These are phyloP conservation scores for Zootermopsis nevadensis DNA, from an alignment of 2,888 invertebrate genomes.

Conservation along the genomic window DNA sequence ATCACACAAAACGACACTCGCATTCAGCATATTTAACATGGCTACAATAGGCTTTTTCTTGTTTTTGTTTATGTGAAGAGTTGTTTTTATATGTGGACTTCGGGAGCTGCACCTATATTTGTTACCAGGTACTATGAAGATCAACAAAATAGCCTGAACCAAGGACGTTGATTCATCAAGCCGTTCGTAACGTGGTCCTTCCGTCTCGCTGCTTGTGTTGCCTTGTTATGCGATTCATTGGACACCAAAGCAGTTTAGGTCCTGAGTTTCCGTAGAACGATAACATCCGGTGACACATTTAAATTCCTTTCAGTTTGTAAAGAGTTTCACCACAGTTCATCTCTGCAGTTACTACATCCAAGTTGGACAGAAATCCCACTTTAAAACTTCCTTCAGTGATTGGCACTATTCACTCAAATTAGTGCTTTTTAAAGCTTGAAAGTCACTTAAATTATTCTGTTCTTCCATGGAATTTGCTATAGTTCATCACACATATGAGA, in stretches of 20 bases:
- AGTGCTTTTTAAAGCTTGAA: too few species aligned
- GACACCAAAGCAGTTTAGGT: neutral
- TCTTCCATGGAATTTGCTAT: too few species aligned
- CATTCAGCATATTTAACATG: neutral
- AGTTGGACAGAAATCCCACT: too few species aligned
- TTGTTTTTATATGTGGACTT: neutral
- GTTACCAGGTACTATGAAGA: neutral
- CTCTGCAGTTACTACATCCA: too few species aligned
- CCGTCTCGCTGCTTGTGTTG: too few species aligned
- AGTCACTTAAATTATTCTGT: too few species aligned
- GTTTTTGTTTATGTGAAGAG: neutral
- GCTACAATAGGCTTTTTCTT: neutral
- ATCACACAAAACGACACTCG: neutral
- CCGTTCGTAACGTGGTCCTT: neutral
- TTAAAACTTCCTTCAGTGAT: too few species aligned
- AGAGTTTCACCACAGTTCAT: too few species aligned
- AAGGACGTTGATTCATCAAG: neutral
- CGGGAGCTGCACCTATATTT: neutral
- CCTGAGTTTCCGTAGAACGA: neutral
- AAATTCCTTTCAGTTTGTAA: too few species aligned
- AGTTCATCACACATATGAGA: too few species aligned
- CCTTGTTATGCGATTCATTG: neutral
- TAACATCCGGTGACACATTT: neutral
- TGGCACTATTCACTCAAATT: too few species aligned
- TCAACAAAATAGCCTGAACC: neutral